These are phyloP conservation scores for Chaetura pelagica DNA, from an alignment of 2,113 vertebrate genomes.

Conservation along the genomic window DNA sequence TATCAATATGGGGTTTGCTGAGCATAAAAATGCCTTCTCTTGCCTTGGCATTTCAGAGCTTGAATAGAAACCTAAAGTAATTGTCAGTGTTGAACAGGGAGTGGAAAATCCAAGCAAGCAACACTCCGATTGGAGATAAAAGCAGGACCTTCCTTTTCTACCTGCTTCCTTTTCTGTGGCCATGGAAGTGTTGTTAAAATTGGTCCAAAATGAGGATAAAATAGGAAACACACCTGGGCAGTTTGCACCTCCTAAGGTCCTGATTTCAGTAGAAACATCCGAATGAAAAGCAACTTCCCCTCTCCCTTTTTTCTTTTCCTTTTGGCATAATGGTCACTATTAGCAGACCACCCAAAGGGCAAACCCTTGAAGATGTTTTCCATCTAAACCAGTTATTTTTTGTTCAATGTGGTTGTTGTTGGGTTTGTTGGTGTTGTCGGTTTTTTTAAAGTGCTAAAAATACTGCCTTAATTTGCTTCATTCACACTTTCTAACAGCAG, in stretches of 20 bases:
- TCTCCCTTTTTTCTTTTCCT: background rate
- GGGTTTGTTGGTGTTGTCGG: no score
- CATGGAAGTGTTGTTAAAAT: background rate
- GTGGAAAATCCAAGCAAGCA: background rate
- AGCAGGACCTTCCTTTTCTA: background rate
- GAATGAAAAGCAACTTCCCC: background rate
- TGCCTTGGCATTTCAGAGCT: background rate
- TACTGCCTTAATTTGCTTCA: background rate
- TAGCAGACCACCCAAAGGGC: background rate
- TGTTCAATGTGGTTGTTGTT: no score
- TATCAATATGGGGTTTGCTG: background rate
- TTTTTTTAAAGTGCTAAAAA: background rate
- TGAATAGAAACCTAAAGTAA: background rate
- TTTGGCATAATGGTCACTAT: background rate
- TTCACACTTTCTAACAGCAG: background rate
- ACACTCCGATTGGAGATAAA: background rate
- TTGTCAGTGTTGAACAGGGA: background rate
- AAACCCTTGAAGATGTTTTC: background rate
- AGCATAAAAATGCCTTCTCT: background rate
- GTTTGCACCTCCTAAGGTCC: background rate
- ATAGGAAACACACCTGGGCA: background rate
- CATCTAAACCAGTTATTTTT: background rate
- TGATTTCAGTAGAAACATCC: background rate
- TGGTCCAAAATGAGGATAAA: background rate
- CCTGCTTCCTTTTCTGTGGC: background rate